Conservation (phyloP, 1,140 invertebrate genomes). For the Proctacanthus coquilletti region DNA sequence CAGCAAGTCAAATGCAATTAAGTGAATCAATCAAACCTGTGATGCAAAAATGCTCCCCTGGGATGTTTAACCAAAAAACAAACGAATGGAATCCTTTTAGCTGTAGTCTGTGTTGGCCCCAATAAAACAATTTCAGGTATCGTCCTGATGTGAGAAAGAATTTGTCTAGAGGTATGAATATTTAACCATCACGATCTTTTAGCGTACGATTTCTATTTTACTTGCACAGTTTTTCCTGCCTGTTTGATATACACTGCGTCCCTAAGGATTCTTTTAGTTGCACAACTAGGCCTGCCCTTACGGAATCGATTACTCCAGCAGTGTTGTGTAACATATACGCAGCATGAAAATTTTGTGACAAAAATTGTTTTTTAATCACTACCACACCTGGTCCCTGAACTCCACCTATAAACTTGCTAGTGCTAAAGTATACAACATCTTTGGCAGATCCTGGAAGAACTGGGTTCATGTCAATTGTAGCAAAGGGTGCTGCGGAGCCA, state of each 20-base stretch:
- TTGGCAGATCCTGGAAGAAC: slow-evolving; percentile 38
- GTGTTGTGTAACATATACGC: slow-evolving; percentile 41
- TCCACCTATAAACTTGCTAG: slow-evolving; percentile 83
- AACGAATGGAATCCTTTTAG: slow-evolving; percentile 62
- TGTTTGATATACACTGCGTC: slow-evolving; percentile 49
- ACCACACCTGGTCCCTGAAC: slow-evolving; percentile 54
- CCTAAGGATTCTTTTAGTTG: slow-evolving; percentile 72
- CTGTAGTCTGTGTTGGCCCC: slow-evolving; percentile 46
- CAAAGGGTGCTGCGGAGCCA: slow-evolving; percentile 67
- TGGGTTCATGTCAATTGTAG: slow-evolving; percentile 77
- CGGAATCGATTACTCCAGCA: slow-evolving; percentile 64
- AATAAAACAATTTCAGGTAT: slow-evolving; percentile 66
- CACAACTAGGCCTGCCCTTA: slow-evolving; percentile 71
- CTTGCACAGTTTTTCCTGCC: slow-evolving; percentile 61
- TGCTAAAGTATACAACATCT: slow-evolving; percentile 81
- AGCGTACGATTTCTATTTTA: slow-evolving; percentile 23
- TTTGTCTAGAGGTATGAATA: slow-evolving; percentile 44
- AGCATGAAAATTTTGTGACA: background rate
- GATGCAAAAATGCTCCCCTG: slow-evolving; percentile 67
- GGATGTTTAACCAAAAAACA: slow-evolving; percentile 75
- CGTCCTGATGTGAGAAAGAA: slow-evolving; percentile 52
- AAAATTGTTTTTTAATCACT: slow-evolving; percentile 2
- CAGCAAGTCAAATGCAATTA: no score
- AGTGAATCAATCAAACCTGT: no score
- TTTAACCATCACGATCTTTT: background rate